phyloP scores from a whole-genome alignment of 2,113 vertebrate genomes.

The Microcebus tavaratra region DNA sequence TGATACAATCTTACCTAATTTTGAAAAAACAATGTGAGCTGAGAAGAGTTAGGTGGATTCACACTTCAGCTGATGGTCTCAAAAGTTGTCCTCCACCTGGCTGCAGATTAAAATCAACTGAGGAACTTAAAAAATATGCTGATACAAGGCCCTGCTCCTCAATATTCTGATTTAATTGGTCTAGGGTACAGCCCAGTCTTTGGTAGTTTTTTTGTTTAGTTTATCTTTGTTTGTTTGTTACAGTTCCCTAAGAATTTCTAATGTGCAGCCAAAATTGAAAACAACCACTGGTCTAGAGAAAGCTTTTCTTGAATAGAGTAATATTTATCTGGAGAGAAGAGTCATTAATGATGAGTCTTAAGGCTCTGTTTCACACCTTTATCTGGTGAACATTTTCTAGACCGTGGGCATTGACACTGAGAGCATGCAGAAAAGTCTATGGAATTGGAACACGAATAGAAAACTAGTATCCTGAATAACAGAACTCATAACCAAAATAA shows the following conservation, averaged over 20 bases:
- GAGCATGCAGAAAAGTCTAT: neutral
- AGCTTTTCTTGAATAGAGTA: neutral
- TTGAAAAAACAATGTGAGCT: neutral
- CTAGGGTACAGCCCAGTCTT: neutral
- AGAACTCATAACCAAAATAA: conserved; percentile 43
- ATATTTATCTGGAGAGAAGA: neutral
- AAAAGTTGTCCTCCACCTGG: neutral
- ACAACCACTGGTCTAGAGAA: neutral
- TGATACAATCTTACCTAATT: neutral
- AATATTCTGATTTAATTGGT: neutral
- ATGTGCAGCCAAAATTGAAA: neutral
- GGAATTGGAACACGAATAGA: neutral
- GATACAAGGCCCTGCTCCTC: neutral
- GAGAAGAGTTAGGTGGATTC: neutral
- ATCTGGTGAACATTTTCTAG: neutral
- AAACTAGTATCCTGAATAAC: neutral
- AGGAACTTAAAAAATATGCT: neutral
- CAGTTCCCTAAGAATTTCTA: conserved; percentile 33
- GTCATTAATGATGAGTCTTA: neutral
- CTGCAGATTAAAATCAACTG: neutral
- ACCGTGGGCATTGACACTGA: neutral
- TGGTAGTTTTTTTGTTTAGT: neutral
- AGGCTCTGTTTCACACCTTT: neutral
- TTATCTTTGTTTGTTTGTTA: neutral
- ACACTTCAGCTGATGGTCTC: neutral